Evolutionary conservation across 2,113 vertebrate species (phyloP).

Genomic region (Candoia aspera): DNA sequence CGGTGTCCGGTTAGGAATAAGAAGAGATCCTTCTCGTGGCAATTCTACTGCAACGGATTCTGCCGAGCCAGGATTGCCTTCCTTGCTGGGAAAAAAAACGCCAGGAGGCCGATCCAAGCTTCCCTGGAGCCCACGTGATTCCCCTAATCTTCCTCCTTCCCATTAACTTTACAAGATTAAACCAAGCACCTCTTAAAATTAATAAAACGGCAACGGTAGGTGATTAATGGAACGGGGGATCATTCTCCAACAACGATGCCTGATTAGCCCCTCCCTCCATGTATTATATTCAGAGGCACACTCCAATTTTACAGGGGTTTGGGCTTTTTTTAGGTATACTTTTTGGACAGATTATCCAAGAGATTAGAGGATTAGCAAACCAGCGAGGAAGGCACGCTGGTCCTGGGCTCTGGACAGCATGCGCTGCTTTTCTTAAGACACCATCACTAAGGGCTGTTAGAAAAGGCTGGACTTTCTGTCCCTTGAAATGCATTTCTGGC

Average conservation of each 20-base stretch:
- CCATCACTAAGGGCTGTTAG: neutral
- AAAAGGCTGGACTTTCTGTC: neutral
- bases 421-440: neutral
- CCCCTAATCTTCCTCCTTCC: neutral
- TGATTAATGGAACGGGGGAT: neutral
- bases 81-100: neutral
- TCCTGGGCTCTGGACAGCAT: neutral
- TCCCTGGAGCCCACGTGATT: neutral
- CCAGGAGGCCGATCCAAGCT: neutral
- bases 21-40: neutral
- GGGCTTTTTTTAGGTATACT: neutral
- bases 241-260: rapidly evolving
- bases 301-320: neutral
- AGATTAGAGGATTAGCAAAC: conserved; percentile 48
- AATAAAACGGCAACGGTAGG: rapidly evolving
- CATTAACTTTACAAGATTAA: neutral
- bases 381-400: neutral
- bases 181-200: neutral
- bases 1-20: neutral
- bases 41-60: neutral
- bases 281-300: neutral
- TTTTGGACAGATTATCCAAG: neutral
- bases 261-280: neutral
- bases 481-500: neutral
- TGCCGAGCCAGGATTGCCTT: neutral